Percentiles rank a stretch among this genome's conserved stretches.
Conservation (phyloP, 1,140 invertebrate genomes). For the Lineus longissimus region DNA sequence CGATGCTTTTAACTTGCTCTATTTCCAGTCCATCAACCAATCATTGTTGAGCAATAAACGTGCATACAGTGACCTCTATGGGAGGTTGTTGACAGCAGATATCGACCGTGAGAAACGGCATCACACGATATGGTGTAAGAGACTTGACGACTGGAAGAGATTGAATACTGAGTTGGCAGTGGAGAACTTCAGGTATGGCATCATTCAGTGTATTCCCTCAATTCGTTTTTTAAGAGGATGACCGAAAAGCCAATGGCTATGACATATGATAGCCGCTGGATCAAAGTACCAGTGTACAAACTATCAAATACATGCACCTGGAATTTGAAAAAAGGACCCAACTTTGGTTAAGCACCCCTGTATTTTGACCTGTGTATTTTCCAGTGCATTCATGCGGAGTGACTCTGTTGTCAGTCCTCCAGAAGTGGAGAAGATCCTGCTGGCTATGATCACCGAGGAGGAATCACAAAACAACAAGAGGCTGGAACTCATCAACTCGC, state of each 20-base stretch:
- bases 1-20: too few species aligned
- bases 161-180: constrained; percentile 36
- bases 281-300: too few species aligned
- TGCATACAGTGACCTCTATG: constrained; percentile 47
- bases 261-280: too few species aligned
- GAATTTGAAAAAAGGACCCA: too few species aligned
- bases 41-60: constrained; percentile 45
- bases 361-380: constrained; percentile 6
- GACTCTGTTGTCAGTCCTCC: constrained; percentile 35
- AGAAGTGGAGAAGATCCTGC: constrained; percentile 27
- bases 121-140: constrained; percentile 35
- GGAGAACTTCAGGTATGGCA: constrained; percentile 42
- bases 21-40: constrained; percentile 46
- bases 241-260: too few species aligned
- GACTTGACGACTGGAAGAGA: constrained; percentile 42
- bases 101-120: constrained; percentile 49
- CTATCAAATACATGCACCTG: too few species aligned
- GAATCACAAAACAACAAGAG: constrained; percentile 37
- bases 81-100: constrained; percentile 45
- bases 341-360: too few species aligned
- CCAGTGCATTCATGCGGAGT: constrained; percentile 42
- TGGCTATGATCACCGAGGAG: constrained; percentile 36
- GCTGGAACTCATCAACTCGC: constrained; percentile 36
- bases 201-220: background rate
- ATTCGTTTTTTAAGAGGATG: background rate